Evolutionary conservation across 2,113 vertebrate genomes (phyloP).

Genomic region (Hypanus sabinus): DNA sequence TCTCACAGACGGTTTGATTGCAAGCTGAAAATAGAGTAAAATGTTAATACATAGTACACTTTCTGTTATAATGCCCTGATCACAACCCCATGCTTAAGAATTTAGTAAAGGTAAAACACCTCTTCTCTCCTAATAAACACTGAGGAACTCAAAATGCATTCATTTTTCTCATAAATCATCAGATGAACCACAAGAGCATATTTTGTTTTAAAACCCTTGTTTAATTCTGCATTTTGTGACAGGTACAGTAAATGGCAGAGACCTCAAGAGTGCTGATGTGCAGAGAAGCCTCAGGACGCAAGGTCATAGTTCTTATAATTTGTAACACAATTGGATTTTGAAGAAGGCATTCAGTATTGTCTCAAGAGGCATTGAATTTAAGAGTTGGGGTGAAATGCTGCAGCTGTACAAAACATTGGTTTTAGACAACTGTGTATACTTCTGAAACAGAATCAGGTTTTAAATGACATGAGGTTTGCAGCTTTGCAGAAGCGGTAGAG

Average conservation of each 20-base stretch:
- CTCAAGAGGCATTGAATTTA: too few relatives aligned
- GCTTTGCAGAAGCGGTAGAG: too few relatives aligned
- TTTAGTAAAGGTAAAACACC: not conserved
- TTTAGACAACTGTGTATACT: too few relatives aligned
- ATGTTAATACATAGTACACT: not conserved
- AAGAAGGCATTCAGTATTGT: too few relatives aligned
- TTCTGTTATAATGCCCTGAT: not conserved
- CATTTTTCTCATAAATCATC: not conserved
- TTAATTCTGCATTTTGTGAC: not conserved
- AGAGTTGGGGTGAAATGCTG: too few relatives aligned
- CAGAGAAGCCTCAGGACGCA: too few relatives aligned
- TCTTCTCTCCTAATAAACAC: not conserved
- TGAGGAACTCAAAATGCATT: not conserved
- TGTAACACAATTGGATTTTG: too few relatives aligned
- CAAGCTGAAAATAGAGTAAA: conserved; percentile 66
- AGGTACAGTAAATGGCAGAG: not conserved
- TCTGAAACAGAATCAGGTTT: too few relatives aligned
- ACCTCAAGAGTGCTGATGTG: too few relatives aligned
- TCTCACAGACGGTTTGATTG: conserved; percentile 82
- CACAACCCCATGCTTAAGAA: not conserved
- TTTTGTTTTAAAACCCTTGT: not conserved
- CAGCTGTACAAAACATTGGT: too few relatives aligned
- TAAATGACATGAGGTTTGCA: too few relatives aligned
- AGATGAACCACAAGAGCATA: not conserved
- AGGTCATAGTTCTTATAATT: too few relatives aligned